These are phyloP conservation scores for Nemotelus nigrinus DNA, from an alignment of 2,888 invertebrate species.

Conservation along the genomic window DNA sequence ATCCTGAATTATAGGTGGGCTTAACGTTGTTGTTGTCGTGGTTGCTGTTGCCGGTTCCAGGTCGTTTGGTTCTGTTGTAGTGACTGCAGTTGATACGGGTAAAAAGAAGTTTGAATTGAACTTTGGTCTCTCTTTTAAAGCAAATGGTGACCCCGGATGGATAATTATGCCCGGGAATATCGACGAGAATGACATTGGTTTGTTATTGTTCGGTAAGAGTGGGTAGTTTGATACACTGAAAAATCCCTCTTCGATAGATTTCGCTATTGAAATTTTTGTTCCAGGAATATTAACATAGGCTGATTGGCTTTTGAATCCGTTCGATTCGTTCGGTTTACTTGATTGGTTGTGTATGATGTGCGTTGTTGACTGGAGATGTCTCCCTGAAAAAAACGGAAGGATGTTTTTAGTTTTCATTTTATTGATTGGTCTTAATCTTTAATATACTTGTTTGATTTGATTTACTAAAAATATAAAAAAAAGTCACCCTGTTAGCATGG, in stretches of 20 bases:
- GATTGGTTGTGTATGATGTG: slow-evolving; percentile 30
- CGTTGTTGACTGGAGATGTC: slow-evolving; percentile 29
- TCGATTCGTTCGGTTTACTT: slow-evolving; percentile 3
- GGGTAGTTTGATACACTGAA: slow-evolving; percentile 47
- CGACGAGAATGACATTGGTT: slow-evolving; percentile 17
- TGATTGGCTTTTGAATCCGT: slow-evolving; percentile 1
- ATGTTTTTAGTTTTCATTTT: background rate
- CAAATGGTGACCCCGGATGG: slow-evolving; percentile 35
- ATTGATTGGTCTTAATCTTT: no score
- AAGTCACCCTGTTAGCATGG: no score
- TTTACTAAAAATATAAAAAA: no score
- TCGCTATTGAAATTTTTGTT: slow-evolving; percentile 49
- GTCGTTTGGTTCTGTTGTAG: background rate
- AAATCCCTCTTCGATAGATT: slow-evolving; percentile 49
- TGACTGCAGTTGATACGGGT: slow-evolving; percentile 30
- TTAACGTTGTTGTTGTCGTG: slow-evolving; percentile 9
- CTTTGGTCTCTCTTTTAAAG: background rate
- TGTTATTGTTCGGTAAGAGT: slow-evolving; percentile 2
- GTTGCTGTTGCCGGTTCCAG: slow-evolving; percentile 28
- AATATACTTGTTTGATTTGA: no score
- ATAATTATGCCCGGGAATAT: slow-evolving; percentile 6
- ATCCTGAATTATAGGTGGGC: background rate
- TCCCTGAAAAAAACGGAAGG: slow-evolving; percentile 9
- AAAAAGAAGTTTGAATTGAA: slow-evolving; percentile 2
- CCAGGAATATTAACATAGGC: slow-evolving; percentile 48